Evolutionary conservation across 2,888 invertebrate genomes (phyloP), one percentile per base, ranked within the genome.

Genomic region (Abrostola triplasia): DNA sequence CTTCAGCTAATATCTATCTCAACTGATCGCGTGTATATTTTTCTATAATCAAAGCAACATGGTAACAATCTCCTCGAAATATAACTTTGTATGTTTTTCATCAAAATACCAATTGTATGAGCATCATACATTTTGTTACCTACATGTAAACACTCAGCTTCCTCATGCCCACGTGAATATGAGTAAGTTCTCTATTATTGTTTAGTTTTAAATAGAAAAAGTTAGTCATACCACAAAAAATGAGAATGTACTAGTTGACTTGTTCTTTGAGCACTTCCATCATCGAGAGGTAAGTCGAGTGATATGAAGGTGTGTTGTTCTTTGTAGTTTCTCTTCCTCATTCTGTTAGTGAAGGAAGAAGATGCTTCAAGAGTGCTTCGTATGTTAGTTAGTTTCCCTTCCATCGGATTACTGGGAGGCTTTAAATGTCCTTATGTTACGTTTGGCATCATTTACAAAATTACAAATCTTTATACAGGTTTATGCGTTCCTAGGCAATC

Each of bases 31-130:
- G 47, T 54, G 56, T 59, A 52, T 56, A 59, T 59, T 57, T 49
- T 24, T 59, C 37, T 70, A 59, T 50, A 57, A 47, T 50, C 48
- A 64, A n/a, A 7, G 47, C 42, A 64, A 49, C 61, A 57, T 59
- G 47, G 53, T 47, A 62, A 76, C 73, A 44, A 59, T 61, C 52
- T 13, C 44, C 47, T 48, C 35, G 53, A 64, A 75, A 75, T 60
- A 70, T 64, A 64, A 64, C 63, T 67, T 60, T 63, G 62, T 67
- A 54, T 65, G 77, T 69, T 71, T 68, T 69, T 52, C 64, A 67
- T 72, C 64, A 78, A 79, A 79, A 78, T 75, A 72, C 59, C 58
- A 67, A 70, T 65, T 65, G 76, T 75, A 42, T 51, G 54, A 74
- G 58, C 50, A 51, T 64, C 61, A 64, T 63, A 66, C 54, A 57